Evolutionary conservation across 2,888 invertebrate species (phyloP), one percentile per base, ranked within the genome.

Genomic region (Pherbina coryleti): DNA sequence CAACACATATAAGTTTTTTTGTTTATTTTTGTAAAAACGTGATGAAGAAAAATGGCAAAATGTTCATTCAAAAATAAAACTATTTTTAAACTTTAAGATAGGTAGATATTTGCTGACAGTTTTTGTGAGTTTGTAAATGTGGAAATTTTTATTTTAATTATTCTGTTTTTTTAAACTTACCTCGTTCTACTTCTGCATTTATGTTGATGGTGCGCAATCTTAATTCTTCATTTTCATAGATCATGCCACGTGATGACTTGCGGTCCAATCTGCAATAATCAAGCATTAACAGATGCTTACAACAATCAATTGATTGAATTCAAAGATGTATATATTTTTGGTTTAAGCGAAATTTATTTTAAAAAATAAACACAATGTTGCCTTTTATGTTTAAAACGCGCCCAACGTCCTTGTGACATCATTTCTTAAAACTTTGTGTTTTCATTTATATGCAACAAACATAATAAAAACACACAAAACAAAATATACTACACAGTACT

Each of bases 201-300:
- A 97, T 97, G 87, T 96, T 96, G 88, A 97, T 96, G 51, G 97
- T 97, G 85, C 96, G 93, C 87, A 97, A 91, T 83, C 97, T 92
- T 74, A 97, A 91, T 90, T 97, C 97, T 88, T 97, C 97, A 92
- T 97, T 97, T 91, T 97, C 97, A 91, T 95, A 97, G 84, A 97
- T 94, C 96, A 97, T 97, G 82, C 97, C 97, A 88, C 97, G 94
- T 81, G 96, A 96, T 75, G 96, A 96, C 90, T 96, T 96, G 87
- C 96, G 93, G 91, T 97, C 97, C 91, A 97, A 93, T 91, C 94
- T 94, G 89, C 37, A 87, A 86, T 9, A 66, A 5, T 67, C 66
- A 60, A 51, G 5, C 5, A 25, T 28, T 25, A 69, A 28, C 22
- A 25, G 44, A 17, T 51, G 37, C 3, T 14, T 14, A 51, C 14